Conservation (phyloP, 37 sponge, comb jelly and placozoan genomes). For the Hexactinellida sp. region DNA sequence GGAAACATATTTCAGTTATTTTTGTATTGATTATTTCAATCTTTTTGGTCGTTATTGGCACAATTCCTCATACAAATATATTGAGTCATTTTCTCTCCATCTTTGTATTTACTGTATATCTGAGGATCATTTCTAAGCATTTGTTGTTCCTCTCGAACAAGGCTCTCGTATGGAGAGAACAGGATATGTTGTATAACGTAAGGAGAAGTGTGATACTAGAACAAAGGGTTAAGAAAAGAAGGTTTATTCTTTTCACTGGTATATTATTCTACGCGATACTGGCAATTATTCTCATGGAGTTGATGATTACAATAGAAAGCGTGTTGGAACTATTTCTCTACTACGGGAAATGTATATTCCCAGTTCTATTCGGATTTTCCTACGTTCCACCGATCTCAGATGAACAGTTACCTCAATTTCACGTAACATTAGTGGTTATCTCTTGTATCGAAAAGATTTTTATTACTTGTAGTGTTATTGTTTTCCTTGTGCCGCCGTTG, state of each 20-base stretch:
- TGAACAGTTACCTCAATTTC: neutral
- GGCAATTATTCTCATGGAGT: neutral
- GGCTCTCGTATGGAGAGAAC: neutral
- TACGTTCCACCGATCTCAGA: neutral
- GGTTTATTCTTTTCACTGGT: neutral
- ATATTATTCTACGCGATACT: neutral
- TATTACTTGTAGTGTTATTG: neutral
- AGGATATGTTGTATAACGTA: neutral
- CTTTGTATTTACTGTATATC: neutral
- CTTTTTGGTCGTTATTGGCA: neutral
- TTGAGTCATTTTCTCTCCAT: neutral
- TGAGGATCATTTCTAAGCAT: neutral
- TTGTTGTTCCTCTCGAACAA: neutral
- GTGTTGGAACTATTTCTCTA: neutral
- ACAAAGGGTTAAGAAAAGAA: neutral
- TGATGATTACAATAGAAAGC: neutral
- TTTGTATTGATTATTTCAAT: neutral
- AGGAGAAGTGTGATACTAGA: neutral
- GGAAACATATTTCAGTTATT: neutral
- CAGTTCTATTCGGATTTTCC: neutral
- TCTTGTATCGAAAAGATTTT: neutral
- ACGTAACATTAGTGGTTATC: neutral
- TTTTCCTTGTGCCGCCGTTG: neutral
- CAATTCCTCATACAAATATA: neutral
- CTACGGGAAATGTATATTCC: neutral